These are phyloP conservation scores for Hydractinia echinata DNA, from an alignment of 30 jellyfish, hydroid and myxozoan genomes.

Conservation along the genomic window DNA sequence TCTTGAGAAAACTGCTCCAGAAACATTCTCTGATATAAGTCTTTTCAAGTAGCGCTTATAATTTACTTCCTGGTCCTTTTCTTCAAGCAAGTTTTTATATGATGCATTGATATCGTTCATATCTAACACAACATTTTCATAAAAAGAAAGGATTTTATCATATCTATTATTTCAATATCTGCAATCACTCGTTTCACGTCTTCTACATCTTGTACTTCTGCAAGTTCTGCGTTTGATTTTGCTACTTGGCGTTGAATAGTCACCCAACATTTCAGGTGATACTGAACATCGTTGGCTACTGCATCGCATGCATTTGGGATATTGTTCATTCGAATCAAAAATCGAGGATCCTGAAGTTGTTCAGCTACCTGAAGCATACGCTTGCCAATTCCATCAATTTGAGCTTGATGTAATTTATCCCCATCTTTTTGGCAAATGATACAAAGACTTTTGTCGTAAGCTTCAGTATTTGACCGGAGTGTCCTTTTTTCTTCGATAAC, in stretches of 20 bases:
- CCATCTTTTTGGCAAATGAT: neutral
- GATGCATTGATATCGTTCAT: constrained; percentile 17
- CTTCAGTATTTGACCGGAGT: neutral
- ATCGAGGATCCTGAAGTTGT: neutral
- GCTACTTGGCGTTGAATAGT: neutral
- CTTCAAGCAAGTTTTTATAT: constrained; percentile 15
- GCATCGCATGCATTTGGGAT: constrained; percentile 17
- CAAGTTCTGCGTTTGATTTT: neutral
- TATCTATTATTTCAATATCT: constrained; percentile 16
- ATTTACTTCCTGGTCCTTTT: neutral
- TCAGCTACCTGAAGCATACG: neutral
- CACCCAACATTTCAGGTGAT: constrained; percentile 11
- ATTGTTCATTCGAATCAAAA: constrained; percentile 8
- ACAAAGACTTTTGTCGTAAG: constrained; percentile 1
- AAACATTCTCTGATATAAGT: neutral
- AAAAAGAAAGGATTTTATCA: neutral
- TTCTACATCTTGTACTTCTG: constrained; percentile 5
- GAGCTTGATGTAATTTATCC: neutral
- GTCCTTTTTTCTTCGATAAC: neutral
- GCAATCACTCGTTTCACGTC: constrained; percentile 15
- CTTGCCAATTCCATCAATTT: neutral
- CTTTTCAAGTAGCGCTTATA: constrained; percentile 19
- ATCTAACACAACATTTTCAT: neutral
- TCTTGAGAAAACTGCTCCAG: neutral
- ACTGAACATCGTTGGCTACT: constrained; percentile 12